Evolutionary conservation across 2,888 invertebrate genomes (phyloP), one percentile per base, ranked within the genome.

Genomic region (Abrostola tripartita): DNA sequence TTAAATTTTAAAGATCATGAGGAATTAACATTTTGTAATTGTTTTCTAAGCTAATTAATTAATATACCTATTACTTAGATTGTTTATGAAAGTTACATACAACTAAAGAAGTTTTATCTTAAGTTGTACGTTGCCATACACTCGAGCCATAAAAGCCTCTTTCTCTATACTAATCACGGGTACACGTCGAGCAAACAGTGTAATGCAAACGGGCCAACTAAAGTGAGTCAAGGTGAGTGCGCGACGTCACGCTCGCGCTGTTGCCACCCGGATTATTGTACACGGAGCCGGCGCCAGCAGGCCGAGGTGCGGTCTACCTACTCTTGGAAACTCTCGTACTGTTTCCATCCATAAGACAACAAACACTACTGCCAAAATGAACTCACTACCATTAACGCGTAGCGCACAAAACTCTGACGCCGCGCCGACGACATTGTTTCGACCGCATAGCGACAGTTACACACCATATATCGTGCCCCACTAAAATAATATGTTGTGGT

Each of bases 191-290:
- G 84, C 87, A 87, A 86, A 86, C 85, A 85, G 82, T 77, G 85
- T 88, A 88, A 85, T 90, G 88, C 88, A 89, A 91, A 89, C 92
- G 87, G 88, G 88, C 88, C 88, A 86, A 83, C 88, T 85, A 85
- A 93, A 92, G 89, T 93, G 90, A 93, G 93, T 93, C 93, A 94
- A 94, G 93, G 93, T 92, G 91, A 92, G 85, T 85, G 76, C 78
- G 76, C 86, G 83, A 87, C 91, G 91, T 91, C 89, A 89, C 78
- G 81, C 82, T 74, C 74, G 68, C 75, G 74, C 85, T 87, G 93
- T 94, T 94, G 89, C 93, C 83, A 93, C 90, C 92, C 93, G 93
- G 93, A 91, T 88, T 87, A 83, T 84, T 78, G 83, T 75, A 72
- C 82, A 79, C 78, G 84, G 79, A 69, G 80, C 65, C 74, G 88